phyloP scores from a whole-genome alignment of 2,888 invertebrate species.

The Netelia inedita region DNA sequence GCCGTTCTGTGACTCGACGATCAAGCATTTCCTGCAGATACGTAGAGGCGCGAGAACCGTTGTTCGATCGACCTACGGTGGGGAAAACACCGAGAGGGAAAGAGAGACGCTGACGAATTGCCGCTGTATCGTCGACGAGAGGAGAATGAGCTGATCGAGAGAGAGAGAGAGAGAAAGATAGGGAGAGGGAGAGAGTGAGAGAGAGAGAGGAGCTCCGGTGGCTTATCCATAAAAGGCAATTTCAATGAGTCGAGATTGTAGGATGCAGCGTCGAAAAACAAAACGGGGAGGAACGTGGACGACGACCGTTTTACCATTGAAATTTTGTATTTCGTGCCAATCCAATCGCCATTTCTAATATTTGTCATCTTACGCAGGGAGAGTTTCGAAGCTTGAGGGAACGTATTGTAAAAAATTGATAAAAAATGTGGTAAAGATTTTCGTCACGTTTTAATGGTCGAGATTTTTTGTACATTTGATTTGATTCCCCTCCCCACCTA shows the following conservation, averaged over 20 bases:
- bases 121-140: slow-evolving; percentile 22
- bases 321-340: no score
- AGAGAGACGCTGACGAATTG: slow-evolving; percentile 50
- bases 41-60: not conserved
- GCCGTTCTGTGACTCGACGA: slow-evolving; percentile 25
- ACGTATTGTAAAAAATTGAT: no score
- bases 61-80: not conserved
- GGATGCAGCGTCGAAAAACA: not conserved
- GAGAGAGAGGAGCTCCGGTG: slow-evolving; percentile 5
- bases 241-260: slow-evolving; percentile 42
- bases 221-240: slow-evolving; percentile 59
- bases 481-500: no score
- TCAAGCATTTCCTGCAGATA: slow-evolving; percentile 49
- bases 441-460: no score
- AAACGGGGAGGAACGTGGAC: no score
- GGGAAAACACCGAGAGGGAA: not conserved
- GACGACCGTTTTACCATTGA: no score
- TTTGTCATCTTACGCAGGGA: no score
- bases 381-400: no score
- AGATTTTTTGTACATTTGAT: no score
- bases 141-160: not conserved
- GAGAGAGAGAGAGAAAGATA: not conserved
- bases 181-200: slow-evolving; percentile 7
- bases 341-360: no score
- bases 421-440: no score